These are phyloP conservation scores for Bubo blakistoni DNA, from an alignment of 2,113 vertebrate species.

Conservation along the genomic window DNA sequence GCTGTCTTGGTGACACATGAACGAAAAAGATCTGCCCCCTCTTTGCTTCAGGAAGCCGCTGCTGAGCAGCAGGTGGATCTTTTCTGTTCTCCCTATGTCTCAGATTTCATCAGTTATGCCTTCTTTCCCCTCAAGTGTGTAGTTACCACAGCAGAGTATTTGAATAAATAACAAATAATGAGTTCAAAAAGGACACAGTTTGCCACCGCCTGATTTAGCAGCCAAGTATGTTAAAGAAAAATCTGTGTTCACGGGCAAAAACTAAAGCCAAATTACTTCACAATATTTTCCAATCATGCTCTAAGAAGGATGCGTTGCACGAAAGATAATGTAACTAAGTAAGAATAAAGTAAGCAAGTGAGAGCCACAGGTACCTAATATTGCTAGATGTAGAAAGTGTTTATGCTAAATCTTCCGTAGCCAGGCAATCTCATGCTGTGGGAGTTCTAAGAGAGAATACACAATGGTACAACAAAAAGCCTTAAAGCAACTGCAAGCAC, in stretches of 20 bases:
- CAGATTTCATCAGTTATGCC: background rate
- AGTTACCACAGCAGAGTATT: background rate
- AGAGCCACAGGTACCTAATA: background rate
- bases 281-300: background rate
- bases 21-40: background rate
- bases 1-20: background rate
- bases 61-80: background rate
- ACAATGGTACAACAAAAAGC: background rate
- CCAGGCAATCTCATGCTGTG: background rate
- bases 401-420: background rate
- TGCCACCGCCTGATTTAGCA: background rate
- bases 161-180: background rate
- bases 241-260: background rate
- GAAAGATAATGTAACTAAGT: background rate
- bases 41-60: background rate
- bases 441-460: background rate
- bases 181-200: background rate
- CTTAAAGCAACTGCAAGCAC: background rate
- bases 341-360: background rate
- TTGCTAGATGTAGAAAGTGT: background rate
- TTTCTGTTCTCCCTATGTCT: background rate
- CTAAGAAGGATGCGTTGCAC: background rate
- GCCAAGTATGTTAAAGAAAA: background rate
- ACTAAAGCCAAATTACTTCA: background rate
- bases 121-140: background rate